phyloP scores from a whole-genome alignment of 2,113 vertebrate species.

The Misgurnus anguillicaudatus region DNA sequence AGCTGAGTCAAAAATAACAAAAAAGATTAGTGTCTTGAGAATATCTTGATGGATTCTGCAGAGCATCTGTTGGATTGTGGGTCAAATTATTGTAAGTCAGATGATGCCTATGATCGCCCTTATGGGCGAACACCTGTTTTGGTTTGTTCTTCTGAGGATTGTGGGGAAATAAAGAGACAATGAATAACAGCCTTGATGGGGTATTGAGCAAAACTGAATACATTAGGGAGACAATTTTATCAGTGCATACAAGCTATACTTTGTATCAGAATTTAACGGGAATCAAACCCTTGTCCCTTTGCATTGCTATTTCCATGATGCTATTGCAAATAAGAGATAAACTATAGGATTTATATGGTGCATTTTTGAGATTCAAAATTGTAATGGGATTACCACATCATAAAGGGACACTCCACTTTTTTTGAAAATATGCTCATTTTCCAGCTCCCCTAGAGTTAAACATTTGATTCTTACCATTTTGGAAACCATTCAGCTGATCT shows the following conservation, averaged over 20 bases:
- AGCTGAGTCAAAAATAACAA: slow-evolving; percentile 4
- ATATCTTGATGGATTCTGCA: slow-evolving; percentile 19
- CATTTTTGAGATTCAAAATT: too few species aligned
- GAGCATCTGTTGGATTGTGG: neutral
- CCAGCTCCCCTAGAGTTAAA: too few species aligned
- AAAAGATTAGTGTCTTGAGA: slow-evolving; percentile 25
- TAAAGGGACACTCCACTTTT: too few species aligned
- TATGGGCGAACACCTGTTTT: slow-evolving; percentile 21
- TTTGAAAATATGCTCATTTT: too few species aligned
- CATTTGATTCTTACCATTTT: too few species aligned
- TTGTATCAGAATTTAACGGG: too few species aligned
- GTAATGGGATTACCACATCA: too few species aligned
- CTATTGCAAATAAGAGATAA: too few species aligned
- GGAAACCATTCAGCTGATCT: too few species aligned
- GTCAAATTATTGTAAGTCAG: slow-evolving; percentile 7
- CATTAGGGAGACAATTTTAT: neutral
- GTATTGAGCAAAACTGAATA: neutral
- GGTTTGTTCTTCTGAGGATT: slow-evolving; percentile 6
- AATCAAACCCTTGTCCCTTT: too few species aligned
- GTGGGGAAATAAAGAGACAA: neutral
- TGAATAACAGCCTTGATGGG: neutral
- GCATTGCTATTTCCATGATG: too few species aligned
- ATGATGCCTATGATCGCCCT: slow-evolving; percentile 13
- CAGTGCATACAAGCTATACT: neutral
- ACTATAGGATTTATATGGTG: too few species aligned